phyloP scores from a whole-genome alignment of 1,140 invertebrate species.

The Bilobella aurantiaca region DNA sequence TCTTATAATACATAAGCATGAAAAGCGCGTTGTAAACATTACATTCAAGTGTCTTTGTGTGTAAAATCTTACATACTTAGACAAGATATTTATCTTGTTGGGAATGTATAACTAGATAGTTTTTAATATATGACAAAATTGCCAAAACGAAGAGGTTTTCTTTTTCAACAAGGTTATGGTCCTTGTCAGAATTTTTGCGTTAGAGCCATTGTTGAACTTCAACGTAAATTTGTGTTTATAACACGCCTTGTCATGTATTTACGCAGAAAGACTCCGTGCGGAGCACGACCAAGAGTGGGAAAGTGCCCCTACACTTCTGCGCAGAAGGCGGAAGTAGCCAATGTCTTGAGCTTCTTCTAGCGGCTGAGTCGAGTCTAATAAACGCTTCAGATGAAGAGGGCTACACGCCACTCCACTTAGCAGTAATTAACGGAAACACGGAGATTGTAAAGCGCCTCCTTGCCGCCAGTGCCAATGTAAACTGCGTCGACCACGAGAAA shows the following conservation, averaged over 20 bases:
- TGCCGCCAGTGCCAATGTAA: constrained; percentile 72
- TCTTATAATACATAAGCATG: too few relatives aligned
- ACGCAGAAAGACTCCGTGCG: constrained; percentile 30
- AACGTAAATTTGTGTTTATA: background rate
- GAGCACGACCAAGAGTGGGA: constrained; percentile 66
- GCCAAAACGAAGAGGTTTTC: too few relatives aligned
- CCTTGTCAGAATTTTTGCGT: too few relatives aligned
- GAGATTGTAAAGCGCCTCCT: constrained; percentile 68
- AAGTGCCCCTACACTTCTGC: constrained; percentile 86
- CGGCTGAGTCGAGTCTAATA: constrained; percentile 61
- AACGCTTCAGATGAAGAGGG: constrained; percentile 80
- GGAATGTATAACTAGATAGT: too few relatives aligned
- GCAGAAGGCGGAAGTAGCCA: constrained; percentile 50
- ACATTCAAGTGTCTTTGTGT: too few relatives aligned
- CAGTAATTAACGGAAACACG: constrained; percentile 80
- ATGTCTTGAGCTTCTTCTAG: constrained; percentile 59
- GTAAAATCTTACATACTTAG: too few relatives aligned
- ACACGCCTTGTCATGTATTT: background rate
- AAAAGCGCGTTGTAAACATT: too few relatives aligned
- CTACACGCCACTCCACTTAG: constrained; percentile 83
- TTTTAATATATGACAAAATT: too few relatives aligned
- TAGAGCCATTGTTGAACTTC: background rate
- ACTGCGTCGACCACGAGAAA: constrained; percentile 78
- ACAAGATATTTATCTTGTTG: too few relatives aligned
- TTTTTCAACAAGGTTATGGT: too few relatives aligned